Base-by-base conservation (phyloP, 2,113 vertebrate genomes). In the Dolichotis patagonum region DNA sequence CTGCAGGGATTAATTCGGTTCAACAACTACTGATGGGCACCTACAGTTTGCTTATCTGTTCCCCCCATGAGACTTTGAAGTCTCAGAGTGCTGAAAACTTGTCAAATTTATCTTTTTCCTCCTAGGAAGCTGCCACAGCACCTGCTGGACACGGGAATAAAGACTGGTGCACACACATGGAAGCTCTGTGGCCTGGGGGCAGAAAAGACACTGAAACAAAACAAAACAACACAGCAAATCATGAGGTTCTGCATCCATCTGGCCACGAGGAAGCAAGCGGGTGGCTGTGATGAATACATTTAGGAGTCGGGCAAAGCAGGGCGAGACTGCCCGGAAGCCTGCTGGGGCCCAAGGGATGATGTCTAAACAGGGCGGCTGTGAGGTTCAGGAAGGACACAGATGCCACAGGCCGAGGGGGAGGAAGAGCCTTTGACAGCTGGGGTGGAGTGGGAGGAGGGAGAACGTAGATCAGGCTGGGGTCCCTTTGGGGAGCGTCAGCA, bases 151-250 rank as follows among this genome's bases (percentile, higher is more conserved):
- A 88, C 16, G 69, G 73, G 32, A 2, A 81, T 20, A 63, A 93
- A 86, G 41, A 85, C 2, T 73, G 46, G n/a, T 26, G 19, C 10
- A 35, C 10, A 35, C 54, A 63, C 91, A 84, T 30, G n/a, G 85
- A 75, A 73, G 32, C 43, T 93, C 49, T 81, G 10, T 38, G 20
- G 20, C 43, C 78, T 78, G n/a, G 38, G 28, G 63, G 63, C 58
- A 91, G 62, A 13, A 86, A 19, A 93, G 81, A 93, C 87, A 89
- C 80, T 52, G 83, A 94, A 95, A 67, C 22, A 62, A 90, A 95
- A 56, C 35, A 32, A 90, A 90, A 43, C 41, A 20, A 16, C 73
- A 73, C 65, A 92, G 67, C 95, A 58, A 16, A 7, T 14, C 83
- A 35, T 30, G 69, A 93, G 20, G 49, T 54, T 96, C 82, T 84